phyloP scores from a whole-genome alignment of 2,888 invertebrate species.

The Drosophila peninsularis region DNA sequence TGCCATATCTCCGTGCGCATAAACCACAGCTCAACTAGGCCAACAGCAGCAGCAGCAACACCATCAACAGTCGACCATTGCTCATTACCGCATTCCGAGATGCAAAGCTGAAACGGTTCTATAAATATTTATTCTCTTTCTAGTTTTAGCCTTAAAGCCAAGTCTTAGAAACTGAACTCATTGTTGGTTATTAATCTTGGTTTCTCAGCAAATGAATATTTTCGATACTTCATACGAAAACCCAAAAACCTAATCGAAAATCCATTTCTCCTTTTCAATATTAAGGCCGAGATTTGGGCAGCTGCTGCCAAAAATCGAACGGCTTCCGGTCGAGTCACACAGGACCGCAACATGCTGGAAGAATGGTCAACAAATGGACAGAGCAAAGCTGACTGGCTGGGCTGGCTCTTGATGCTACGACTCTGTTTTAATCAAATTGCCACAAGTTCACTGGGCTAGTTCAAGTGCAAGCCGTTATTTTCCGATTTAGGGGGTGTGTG shows the following conservation, averaged over 20 bases:
- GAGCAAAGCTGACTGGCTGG: constrained; percentile 50
- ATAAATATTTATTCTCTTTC: neutral
- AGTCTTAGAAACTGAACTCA: too few relatives aligned
- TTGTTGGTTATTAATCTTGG: neutral
- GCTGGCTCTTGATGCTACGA: constrained; percentile 39
- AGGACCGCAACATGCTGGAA: constrained; percentile 39
- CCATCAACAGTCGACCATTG: constrained; percentile 27
- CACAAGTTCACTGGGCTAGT: constrained; percentile 49
- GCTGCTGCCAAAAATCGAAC: constrained; percentile 21
- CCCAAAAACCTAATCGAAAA: neutral
- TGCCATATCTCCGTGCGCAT: constrained; percentile 73
- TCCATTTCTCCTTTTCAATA: constrained; percentile 4
- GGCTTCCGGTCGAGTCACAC: constrained; percentile 22
- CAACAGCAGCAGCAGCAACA: constrained; percentile 34
- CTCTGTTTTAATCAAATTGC: constrained; percentile 75
- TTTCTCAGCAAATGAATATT: too few relatives aligned
- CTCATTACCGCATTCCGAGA: constrained; percentile 57
- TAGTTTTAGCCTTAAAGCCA: neutral
- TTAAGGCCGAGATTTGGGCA: neutral
- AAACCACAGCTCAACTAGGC: constrained; percentile 74
- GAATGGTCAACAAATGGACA: constrained; percentile 44
- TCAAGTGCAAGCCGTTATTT: constrained; percentile 63
- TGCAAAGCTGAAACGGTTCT: neutral
- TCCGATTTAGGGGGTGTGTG: constrained; percentile 42
- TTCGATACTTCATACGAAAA: neutral